These are phyloP conservation scores for Neopelma chrysocephalum DNA, from an alignment of 2,797 vertebrate species.

Conservation along the genomic window DNA sequence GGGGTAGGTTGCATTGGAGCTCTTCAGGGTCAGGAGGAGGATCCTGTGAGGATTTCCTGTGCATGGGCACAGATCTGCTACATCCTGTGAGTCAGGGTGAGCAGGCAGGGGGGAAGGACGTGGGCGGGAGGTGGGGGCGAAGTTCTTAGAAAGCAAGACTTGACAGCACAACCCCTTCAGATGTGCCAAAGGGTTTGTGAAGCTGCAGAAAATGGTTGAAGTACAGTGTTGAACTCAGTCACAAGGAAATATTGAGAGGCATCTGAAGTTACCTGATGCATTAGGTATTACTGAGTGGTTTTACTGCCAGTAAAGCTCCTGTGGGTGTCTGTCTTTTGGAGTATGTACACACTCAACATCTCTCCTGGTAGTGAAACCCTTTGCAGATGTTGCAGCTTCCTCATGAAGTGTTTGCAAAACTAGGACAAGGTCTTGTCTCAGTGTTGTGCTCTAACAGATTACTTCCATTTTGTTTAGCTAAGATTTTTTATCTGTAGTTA, in stretches of 20 bases:
- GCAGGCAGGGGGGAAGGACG: not conserved
- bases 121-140: not conserved
- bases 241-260: rapidly evolving
- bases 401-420: not conserved
- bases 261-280: not conserved
- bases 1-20: not conserved
- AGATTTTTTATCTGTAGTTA: not conserved
- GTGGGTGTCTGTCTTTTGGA: not conserved
- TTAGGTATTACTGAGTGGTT: too few relatives aligned
- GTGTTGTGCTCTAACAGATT: not conserved
- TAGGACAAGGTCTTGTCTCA: rapidly evolving
- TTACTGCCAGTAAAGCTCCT: not conserved
- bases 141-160: not conserved
- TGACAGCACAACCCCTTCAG: rapidly evolving
- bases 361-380: not conserved
- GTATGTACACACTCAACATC: rapidly evolving
- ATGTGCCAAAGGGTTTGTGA: rapidly evolving
- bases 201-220: not conserved
- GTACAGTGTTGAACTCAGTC: not conserved
- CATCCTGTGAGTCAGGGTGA: not conserved
- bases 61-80: too few relatives aligned
- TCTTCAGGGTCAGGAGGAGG: not conserved
- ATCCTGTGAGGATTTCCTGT: not conserved
- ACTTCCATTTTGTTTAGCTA: not conserved
- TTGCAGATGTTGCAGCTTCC: not conserved